Evolutionary conservation across 2,797 vertebrate species (phyloP).

Genomic region (Hippoglossus hippoglossus): DNA sequence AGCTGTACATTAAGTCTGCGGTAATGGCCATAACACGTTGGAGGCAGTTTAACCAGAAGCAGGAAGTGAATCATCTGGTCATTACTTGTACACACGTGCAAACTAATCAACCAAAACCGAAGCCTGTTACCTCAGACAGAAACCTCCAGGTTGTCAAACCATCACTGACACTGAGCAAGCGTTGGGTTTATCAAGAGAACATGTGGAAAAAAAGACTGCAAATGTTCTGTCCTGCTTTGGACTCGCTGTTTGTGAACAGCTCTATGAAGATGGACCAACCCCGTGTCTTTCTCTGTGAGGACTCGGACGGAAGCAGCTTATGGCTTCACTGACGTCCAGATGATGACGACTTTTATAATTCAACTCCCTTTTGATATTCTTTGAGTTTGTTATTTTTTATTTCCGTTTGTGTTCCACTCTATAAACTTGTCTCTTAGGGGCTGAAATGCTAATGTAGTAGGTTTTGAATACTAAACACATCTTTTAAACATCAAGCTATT

Average conservation of each 20-base stretch:
- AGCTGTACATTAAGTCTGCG: conserved; percentile 13
- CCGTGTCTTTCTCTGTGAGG: conserved; percentile 16
- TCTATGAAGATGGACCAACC: conserved; percentile 14
- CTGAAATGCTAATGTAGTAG: conserved; percentile 5
- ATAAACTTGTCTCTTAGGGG: not conserved
- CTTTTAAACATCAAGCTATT: not conserved
- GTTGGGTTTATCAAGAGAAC: conserved; percentile 9
- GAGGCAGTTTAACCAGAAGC: conserved; percentile 19
- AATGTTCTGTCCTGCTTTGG: conserved; percentile 27
- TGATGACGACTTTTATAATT: conserved; percentile 40
- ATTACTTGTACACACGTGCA: conserved; percentile 12
- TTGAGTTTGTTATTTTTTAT: conserved; percentile 5
- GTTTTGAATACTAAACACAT: conserved; percentile 3
- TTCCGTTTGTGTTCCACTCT: conserved; percentile 1
- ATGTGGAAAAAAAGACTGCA: conserved; percentile 17
- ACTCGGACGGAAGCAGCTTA: conserved; percentile 15
- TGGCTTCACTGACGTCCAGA: conserved; percentile 36
- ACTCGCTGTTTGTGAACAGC: conserved; percentile 34
- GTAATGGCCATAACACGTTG: conserved; percentile 17
- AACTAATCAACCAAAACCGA: conserved; percentile 53
- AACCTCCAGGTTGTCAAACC: conserved; percentile 29
- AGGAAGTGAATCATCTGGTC: conserved; percentile 40
- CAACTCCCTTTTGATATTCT: conserved; percentile 21
- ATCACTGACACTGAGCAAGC: conserved; percentile 32
- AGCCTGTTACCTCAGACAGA: conserved; percentile 51